phyloP scores from a whole-genome alignment of 2,797 vertebrate genomes.

The Lagocephalus sceleratus region DNA sequence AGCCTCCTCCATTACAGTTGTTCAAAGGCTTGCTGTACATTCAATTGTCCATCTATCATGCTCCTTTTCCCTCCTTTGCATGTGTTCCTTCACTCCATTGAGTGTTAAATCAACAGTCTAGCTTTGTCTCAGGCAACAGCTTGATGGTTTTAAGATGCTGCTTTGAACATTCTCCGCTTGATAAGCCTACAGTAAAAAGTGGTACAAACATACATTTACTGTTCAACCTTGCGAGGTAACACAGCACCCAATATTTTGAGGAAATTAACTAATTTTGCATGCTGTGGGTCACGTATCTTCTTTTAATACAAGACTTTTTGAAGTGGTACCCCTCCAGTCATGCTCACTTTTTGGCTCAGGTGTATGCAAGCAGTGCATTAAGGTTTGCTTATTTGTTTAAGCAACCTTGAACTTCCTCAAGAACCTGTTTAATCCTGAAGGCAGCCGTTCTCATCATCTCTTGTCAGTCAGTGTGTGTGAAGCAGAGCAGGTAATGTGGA shows the following conservation, averaged over 20 bases:
- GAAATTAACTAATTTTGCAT: not conserved
- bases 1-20: conserved; percentile 63
- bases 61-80: conserved; percentile 57
- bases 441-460: conserved; percentile 41
- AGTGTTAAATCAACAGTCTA: conserved; percentile 68
- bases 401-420: conserved; percentile 24
- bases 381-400: conserved; percentile 44
- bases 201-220: conserved; percentile 40
- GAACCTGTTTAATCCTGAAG: conserved; percentile 33
- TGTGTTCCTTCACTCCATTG: conserved; percentile 63
- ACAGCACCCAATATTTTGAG: conserved; percentile 19
- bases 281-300: not conserved
- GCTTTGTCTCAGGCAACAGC: conserved; percentile 61
- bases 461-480: conserved; percentile 51
- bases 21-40: conserved; percentile 63
- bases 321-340: too few relatives aligned
- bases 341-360: not conserved
- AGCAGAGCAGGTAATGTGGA: conserved; percentile 61
- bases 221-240: conserved; percentile 31
- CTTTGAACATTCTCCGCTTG: conserved; percentile 43
- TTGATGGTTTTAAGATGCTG: conserved; percentile 67
- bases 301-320: too few relatives aligned
- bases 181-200: conserved; percentile 43
- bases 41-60: conserved; percentile 68
- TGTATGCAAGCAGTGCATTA: conserved; percentile 3